Base-by-base conservation (phyloP, 2,113 vertebrate species). In the Chaetops frenatus region DNA sequence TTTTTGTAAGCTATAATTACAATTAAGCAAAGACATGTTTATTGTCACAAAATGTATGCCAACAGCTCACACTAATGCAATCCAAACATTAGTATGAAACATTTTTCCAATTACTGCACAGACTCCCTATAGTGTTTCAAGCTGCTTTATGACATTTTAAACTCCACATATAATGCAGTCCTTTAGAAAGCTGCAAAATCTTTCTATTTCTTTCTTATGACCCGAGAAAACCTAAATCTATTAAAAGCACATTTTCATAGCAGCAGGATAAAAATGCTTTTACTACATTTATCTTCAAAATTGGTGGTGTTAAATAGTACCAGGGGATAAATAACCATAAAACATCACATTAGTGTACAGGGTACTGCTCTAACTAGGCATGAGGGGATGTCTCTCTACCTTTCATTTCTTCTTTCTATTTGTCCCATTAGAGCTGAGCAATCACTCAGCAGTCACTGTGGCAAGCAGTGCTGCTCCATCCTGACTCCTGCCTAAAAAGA, bases 81-180 rank as follows among this genome's bases (percentile, higher is more conserved):
- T 96, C 97, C 97, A 97, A 97, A 94, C 84, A 80, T 94, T 42
- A 90, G 95, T 91, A 98, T 97, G 93, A 97, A 98, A 97, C 85
- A 97, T 95, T 95, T 97, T 83, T 90, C 95, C 93, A 97, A 98
- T 98, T 96, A 98, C 85, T 97, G 92, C 94, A 88, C 71, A 73
- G 81, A 70, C 86, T 95, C 97, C 96, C 95, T 95, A 88, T 96
- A 97, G 98, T 97, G 96, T 96, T 96, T 95, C 97, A 97, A 98
- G 96, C 98, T 98, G 97, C 94, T 98, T 98, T 98, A 96, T 98
- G 97, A 98, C 97, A 98, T 98, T 98, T 98, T 98, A 98, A 97
- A 98, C 95, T 98, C 97, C 71, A 78, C 98, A 97, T 98, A 98
- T 98, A 98, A 98, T 97, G 93, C 90, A 98, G 77, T 95, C 92